Base-by-base conservation (phyloP, 2,797 vertebrate genomes). In the Anas bahamensis region DNA sequence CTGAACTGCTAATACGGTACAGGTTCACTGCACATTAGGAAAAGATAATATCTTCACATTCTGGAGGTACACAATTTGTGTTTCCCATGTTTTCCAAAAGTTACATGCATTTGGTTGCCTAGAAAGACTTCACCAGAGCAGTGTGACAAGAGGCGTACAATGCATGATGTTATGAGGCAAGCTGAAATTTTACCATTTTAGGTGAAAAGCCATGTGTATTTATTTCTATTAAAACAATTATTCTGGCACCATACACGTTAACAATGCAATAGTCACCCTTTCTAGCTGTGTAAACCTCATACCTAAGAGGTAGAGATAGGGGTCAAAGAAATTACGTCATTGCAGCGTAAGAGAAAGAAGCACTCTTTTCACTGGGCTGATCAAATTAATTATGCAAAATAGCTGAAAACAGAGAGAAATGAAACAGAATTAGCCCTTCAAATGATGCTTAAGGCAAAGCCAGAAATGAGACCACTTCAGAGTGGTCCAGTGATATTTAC, bases 331-430 rank as follows among this genome's bases (percentile, higher is more conserved):
- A 91, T 83, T 29, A 17, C 26, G n/a, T 46, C 8, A 5, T 16
- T 94, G 70, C 66, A 88, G 57, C 46, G 44, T 56, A 46, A 84
- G 75, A 85, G 72, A 76, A 56, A 92, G 59, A 41, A 89, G 37
- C 21, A 17, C 48, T 92, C 60, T 76, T 56, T 94, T 89, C 0
- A 0, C 78, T 97, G 94, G 94, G 84, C 95, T 97, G 94, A 97
- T 98, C 98, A 98, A 97, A 98, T 98, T 98, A 98, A 99, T 98
- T 99, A 98, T 98, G 98, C 89, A 98, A 98, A 98, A 89, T 56
- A 97, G 89, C 55, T 94, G 95, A 84, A 97, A 96, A 97, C 76
- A 89, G 89, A 95, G 84, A 84, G 93, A 93, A 95, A 96, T 74
- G 60, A 82, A 93, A 95, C 95, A 71, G 93, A 97, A 95, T 96